phyloP scores from a whole-genome alignment of 2,113 vertebrate species.

The Lophura nycthemera region DNA sequence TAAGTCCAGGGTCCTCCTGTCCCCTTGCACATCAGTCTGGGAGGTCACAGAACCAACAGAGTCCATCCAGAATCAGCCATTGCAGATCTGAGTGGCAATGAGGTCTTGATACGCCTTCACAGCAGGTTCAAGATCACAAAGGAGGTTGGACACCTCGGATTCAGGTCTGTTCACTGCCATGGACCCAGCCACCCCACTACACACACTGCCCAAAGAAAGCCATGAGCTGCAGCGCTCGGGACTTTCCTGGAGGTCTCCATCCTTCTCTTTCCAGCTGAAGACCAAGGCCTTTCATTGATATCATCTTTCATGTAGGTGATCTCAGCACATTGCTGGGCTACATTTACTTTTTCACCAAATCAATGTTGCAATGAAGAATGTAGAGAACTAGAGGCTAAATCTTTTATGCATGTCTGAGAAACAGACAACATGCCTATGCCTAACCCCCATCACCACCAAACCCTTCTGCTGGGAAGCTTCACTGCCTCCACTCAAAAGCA shows the following conservation, averaged over 20 bases:
- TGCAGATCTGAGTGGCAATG: not conserved
- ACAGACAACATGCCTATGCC: not conserved
- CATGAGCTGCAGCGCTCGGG: not conserved
- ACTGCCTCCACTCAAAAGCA: fast-evolving
- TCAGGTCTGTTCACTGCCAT: not conserved
- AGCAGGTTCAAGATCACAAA: not conserved
- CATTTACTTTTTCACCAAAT: not conserved
- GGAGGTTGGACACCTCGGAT: not conserved
- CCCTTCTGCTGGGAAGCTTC: fast-evolving
- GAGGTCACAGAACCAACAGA: not conserved
- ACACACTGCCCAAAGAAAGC: not conserved
- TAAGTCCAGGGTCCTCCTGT: not conserved
- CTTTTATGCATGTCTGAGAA: not conserved
- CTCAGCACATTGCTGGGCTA: not conserved
- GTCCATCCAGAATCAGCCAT: not conserved
- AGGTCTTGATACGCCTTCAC: not conserved
- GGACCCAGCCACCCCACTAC: not conserved
- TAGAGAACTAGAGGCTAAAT: not conserved
- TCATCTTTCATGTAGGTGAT: not conserved
- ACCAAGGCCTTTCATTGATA: not conserved
- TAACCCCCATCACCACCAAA: not conserved
- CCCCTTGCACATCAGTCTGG: not conserved
- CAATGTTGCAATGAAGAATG: not conserved
- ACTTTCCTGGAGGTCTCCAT: not conserved
- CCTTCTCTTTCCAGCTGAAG: not conserved